Evolutionary conservation across 2,113 vertebrate species (phyloP).

Genomic region (Donacobius atricapilla): DNA sequence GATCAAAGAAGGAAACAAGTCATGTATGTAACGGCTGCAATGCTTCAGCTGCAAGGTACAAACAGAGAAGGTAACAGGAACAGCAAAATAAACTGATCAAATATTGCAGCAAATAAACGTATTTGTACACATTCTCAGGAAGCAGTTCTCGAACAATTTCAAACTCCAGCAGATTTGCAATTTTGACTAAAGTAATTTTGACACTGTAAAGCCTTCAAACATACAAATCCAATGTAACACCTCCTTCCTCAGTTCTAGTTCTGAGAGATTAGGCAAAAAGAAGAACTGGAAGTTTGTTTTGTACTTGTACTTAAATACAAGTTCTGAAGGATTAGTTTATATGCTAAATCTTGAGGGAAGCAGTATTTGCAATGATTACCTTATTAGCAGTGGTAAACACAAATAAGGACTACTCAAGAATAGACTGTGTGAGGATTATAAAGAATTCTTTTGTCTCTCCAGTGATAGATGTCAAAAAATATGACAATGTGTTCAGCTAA

Average conservation of each 20-base stretch:
- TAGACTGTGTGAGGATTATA: not conserved
- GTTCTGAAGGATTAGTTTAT: not conserved
- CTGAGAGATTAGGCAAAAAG: not conserved
- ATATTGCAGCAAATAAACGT: not conserved
- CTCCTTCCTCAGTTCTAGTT: not conserved
- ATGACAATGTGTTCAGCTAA: not conserved
- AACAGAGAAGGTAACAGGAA: not conserved
- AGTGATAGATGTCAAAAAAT: not conserved
- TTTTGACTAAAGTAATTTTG: not conserved
- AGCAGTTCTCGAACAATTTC: not conserved
- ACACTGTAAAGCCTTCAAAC: not conserved
- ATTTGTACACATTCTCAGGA: not conserved
- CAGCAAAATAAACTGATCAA: not conserved
- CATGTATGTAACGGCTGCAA: conserved; percentile 98
- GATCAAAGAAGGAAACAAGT: conserved; percentile 96
- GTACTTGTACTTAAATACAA: not conserved
- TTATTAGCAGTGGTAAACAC: not conserved
- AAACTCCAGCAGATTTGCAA: not conserved
- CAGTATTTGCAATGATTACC: not conserved
- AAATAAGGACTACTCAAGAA: not conserved
- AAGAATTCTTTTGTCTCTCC: not conserved
- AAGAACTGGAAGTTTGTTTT: not conserved
- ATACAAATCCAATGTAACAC: not conserved
- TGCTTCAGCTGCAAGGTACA: conserved; percentile 86
- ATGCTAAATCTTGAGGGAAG: not conserved